Evolutionary conservation across 2,797 vertebrate species (phyloP).

Genomic region (Eidolon dupreanum): DNA sequence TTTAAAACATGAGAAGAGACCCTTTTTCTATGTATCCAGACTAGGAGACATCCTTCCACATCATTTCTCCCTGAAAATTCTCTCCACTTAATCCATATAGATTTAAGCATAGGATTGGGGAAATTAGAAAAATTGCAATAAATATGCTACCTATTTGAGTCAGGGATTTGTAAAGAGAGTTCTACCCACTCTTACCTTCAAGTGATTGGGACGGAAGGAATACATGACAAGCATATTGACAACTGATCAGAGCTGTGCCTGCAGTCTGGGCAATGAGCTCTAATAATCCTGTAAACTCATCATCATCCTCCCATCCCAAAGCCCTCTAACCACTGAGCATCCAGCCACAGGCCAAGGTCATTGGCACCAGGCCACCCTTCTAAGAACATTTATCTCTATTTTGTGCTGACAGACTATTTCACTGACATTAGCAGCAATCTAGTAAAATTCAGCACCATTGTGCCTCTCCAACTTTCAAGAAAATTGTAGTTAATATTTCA

Average conservation of each 20-base stretch:
- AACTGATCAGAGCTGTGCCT: not conserved
- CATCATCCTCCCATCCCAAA: not conserved
- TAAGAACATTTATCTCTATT: not conserved
- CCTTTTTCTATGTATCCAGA: not conserved
- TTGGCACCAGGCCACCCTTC: not conserved
- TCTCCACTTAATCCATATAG: not conserved
- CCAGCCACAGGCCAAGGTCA: not conserved
- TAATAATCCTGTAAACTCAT: not conserved
- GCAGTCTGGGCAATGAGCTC: not conserved
- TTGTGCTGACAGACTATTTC: not conserved
- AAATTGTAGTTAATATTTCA: conserved; percentile 18
- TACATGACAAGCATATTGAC: fast-evolving
- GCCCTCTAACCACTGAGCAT: not conserved
- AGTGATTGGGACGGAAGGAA: not conserved
- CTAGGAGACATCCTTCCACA: not conserved
- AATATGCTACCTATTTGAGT: not conserved
- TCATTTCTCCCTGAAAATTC: not conserved
- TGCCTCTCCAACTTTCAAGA: not conserved
- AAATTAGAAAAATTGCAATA: not conserved
- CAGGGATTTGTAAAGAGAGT: not conserved
- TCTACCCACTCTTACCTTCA: not conserved
- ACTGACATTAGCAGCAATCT: not conserved
- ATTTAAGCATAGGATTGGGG: not conserved
- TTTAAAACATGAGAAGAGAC: not conserved
- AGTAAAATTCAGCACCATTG: not conserved